A percentile compares a stretch with the other conserved stretches of the same genome.
Evolutionary conservation across 1,140 invertebrate species (phyloP).

Genomic region (Aphis gossypii): DNA sequence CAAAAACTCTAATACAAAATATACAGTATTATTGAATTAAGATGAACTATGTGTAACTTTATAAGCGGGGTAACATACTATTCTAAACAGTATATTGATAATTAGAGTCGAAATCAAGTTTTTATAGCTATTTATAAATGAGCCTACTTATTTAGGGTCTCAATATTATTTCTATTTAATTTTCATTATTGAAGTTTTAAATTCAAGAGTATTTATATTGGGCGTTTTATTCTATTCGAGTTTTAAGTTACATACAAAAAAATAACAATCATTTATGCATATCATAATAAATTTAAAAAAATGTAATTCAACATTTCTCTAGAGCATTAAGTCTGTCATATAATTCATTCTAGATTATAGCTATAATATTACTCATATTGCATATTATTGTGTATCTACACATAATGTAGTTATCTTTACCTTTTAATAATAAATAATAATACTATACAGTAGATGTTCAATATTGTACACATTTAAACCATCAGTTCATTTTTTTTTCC

Average conservation of each 20-base stretch:
- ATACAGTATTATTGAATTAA: neutral
- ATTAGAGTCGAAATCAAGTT: too few species aligned
- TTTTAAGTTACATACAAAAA: neutral
- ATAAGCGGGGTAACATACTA: neutral
- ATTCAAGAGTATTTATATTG: neutral
- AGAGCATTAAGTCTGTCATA: neutral
- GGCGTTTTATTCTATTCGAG: neutral
- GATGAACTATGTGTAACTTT: neutral
- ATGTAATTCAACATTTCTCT: neutral
- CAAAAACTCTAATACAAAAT: neutral
- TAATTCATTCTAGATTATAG: neutral
- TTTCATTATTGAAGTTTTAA: neutral
- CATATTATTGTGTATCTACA: neutral
- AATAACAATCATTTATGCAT: neutral
- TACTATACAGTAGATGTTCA: neutral
- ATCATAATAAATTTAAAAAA: neutral
- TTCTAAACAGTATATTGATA: neutral
- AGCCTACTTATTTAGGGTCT: too few species aligned
- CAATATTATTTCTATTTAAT: too few species aligned
- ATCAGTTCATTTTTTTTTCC: neutral
- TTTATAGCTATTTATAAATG: too few species aligned
- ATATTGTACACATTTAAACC: neutral
- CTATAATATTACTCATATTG: neutral
- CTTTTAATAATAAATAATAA: neutral
- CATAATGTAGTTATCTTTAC: neutral